Percentiles rank a stretch among this genome's conserved stretches.
Evolutionary conservation across 2,888 invertebrate species (phyloP).

Genomic region (Teleiodes luculella): DNA sequence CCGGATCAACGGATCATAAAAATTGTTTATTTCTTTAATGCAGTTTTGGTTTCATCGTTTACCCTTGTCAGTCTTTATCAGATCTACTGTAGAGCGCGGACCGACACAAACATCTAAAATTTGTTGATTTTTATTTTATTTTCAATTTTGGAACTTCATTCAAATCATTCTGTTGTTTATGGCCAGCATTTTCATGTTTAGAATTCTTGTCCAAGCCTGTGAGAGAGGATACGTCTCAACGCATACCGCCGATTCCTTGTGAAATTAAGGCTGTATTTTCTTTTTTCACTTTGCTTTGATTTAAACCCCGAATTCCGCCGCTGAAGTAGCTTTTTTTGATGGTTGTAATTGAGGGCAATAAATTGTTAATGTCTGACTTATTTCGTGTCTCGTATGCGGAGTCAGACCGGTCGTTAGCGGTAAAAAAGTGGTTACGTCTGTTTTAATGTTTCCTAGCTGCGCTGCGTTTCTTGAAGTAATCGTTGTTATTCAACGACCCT

Average conservation of each 20-base stretch:
- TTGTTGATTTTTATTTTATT: constrained; percentile 63
- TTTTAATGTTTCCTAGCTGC: constrained; percentile 58
- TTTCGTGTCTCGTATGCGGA: constrained; percentile 47
- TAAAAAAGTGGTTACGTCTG: constrained; percentile 51
- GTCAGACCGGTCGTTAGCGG: constrained; percentile 51
- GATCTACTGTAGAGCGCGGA: constrained; percentile 52
- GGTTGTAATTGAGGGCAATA: constrained; percentile 73
- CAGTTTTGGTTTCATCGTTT: constrained; percentile 67
- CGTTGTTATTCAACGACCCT: constrained; percentile 30
- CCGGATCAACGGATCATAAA: constrained; percentile 63
- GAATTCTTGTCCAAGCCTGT: constrained; percentile 54
- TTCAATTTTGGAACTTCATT: constrained; percentile 69
- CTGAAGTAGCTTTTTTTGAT: constrained; percentile 61
- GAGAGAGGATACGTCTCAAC: constrained; percentile 36
- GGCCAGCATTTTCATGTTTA: constrained; percentile 76
- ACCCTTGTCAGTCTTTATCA: constrained; percentile 72
- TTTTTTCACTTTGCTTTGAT: constrained; percentile 64
- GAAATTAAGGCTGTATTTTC: constrained; percentile 64
- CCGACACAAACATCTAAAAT: constrained; percentile 58
- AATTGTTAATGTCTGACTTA: constrained; percentile 66
- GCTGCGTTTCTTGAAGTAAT: constrained; percentile 43
- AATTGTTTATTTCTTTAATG: constrained; percentile 58
- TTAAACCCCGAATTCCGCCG: constrained; percentile 63
- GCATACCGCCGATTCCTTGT: constrained; percentile 67
- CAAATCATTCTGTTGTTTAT: constrained; percentile 77